Evolutionary conservation across 1,140 invertebrate genomes (phyloP), one percentile per base, ranked within the genome.

Genomic region (Camponotus vicinus): DNA sequence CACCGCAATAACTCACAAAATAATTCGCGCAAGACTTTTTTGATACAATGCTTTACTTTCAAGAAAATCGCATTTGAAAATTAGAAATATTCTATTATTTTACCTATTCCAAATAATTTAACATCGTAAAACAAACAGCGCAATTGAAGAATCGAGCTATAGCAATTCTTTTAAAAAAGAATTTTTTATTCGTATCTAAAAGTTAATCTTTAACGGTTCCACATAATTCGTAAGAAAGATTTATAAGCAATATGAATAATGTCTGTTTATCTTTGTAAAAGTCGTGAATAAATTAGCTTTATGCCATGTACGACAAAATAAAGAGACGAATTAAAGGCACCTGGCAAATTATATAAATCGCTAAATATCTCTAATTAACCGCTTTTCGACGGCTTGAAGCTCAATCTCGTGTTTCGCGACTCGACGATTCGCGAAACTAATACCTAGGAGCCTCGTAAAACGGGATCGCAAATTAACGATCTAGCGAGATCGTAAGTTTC

Each of bases 401-500:
- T 45, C 18, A 27, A 32, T 37, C 9, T 2, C 55, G 55, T 63
- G 73, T 70, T 71, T 73, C 15, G 77, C 18, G 59, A 57, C 45
- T 66, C 7, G 42, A 32, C 40, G 66, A 77, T 69, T 76, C 71
- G 66, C 15, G 1, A 52, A 67, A 64, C 82, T 64, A 52, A 52
- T 52, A 85, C 88, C 76, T 75, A 78, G 78, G 64, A 79, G 87
- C 61, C 82, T 42, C 77, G 88, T 90, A 90, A 86, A 89, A 90
- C 86, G 80, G 80, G 89, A 94, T 93, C 88, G 91, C 92, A 93
- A 94, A 94, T 94, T 94, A 94, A 94, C 93, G 93, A 93, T 94
- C 93, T 91, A 92, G 85, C 86, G 90, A 93, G 93, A 94, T 92
- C 94, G 93, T 95, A 95, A 94, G 94, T 95, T 95, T 95, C 86